Conservation (phyloP, 2,888 invertebrate genomes). For the Didymodactylos carnosus region DNA sequence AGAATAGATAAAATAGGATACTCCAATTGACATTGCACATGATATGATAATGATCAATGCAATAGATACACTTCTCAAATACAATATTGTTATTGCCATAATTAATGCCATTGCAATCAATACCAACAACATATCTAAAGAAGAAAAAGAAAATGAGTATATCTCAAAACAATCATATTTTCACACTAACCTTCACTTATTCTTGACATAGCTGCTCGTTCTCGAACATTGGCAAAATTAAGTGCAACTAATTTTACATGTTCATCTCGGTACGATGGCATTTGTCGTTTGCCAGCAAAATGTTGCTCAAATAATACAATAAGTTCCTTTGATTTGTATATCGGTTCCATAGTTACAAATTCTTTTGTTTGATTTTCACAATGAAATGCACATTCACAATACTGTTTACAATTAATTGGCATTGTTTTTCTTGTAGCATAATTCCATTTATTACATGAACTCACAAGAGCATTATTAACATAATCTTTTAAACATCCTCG, state of each 20-base stretch:
- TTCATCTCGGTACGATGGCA: neutral
- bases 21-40: constrained; percentile 15
- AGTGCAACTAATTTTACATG: neutral
- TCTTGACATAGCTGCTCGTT: constrained; percentile 7
- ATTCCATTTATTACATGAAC: too few species aligned
- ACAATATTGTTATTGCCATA: constrained; percentile 13
- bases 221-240: constrained; percentile 4
- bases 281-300: neutral
- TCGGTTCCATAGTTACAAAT: neutral
- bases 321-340: neutral
- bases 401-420: neutral
- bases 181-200: neutral
- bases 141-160: neutral
- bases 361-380: neutral
- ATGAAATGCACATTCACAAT: neutral
- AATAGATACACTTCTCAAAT: constrained; percentile 14
- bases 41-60: constrained; percentile 13
- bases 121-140: constrained; percentile 16
- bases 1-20: constrained; percentile 15
- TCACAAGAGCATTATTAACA: neutral
- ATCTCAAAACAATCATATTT: too few species aligned
- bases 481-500: neutral
- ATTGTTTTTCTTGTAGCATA: neutral
- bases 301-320: neutral
- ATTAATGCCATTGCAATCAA: constrained; percentile 14